A percentile compares a stretch with the other conserved stretches of the same genome.
These are phyloP conservation scores for Dascillus cervinus DNA, from an alignment of 2,888 invertebrate genomes.

Conservation along the genomic window DNA sequence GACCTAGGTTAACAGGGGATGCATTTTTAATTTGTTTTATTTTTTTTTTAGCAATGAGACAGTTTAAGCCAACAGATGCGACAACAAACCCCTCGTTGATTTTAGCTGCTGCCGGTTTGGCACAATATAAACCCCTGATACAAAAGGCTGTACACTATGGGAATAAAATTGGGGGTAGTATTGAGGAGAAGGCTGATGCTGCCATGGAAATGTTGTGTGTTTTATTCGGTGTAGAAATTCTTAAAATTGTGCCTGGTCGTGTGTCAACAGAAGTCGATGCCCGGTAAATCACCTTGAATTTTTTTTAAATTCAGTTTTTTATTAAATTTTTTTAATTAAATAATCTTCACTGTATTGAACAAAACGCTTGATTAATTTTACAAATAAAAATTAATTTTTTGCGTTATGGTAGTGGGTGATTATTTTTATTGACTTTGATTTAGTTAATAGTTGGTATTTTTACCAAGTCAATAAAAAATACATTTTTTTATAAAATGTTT, in stretches of 20 bases:
- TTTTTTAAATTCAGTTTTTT: too few species aligned
- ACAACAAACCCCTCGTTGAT: slow-evolving; percentile 98
- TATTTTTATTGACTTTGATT: too few species aligned
- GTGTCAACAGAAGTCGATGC: slow-evolving; percentile 97
- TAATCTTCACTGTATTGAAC: too few species aligned
- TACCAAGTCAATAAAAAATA: too few species aligned
- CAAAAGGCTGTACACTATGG: slow-evolving; percentile 88
- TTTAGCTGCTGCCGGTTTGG: slow-evolving; percentile 86
- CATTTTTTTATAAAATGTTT: too few species aligned
- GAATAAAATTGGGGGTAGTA: slow-evolving; percentile 56
- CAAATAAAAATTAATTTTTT: too few species aligned
- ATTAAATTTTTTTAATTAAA: too few species aligned
- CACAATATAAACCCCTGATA: slow-evolving; percentile 85
- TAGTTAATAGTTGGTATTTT: too few species aligned
- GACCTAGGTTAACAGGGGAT: background rate
- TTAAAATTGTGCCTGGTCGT: slow-evolving; percentile 94
- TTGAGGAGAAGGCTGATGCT: slow-evolving; percentile 67
- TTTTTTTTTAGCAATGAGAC: slow-evolving; percentile 72
- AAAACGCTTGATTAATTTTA: too few species aligned
- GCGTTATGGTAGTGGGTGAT: too few species aligned
- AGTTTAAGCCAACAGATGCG: slow-evolving; percentile 97
- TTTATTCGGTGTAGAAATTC: slow-evolving; percentile 92
- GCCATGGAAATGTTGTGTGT: slow-evolving; percentile 94
- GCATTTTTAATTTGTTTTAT: slow-evolving; percentile 2
- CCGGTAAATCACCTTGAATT: too few species aligned